Evolutionary conservation across 2,113 vertebrate genomes (phyloP).

Genomic region (Catharus bicknelli): DNA sequence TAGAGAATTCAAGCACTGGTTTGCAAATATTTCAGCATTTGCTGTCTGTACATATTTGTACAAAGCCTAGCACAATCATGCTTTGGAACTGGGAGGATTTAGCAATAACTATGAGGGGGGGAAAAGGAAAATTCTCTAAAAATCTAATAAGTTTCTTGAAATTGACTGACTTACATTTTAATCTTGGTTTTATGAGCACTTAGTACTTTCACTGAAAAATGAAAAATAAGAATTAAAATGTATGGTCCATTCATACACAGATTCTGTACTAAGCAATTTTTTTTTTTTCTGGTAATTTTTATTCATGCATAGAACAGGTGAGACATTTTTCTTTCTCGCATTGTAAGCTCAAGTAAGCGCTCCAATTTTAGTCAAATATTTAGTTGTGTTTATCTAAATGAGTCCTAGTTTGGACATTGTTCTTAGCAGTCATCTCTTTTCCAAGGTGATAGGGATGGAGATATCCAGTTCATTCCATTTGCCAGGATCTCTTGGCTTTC

Average conservation of each 20-base stretch:
- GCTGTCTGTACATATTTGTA: background rate
- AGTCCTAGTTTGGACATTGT: background rate
- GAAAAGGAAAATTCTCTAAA: background rate
- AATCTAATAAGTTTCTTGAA: rapidly evolving
- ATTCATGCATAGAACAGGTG: background rate
- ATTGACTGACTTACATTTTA: background rate
- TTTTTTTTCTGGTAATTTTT: background rate
- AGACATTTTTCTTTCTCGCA: background rate
- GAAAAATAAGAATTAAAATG: background rate
- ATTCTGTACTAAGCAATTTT: background rate
- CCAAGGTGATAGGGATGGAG: background rate
- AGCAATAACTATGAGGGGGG: background rate
- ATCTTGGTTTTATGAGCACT: background rate
- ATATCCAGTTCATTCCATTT: background rate
- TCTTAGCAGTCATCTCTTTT: background rate
- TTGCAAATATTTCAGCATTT: background rate
- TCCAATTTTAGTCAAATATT: background rate
- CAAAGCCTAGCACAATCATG: background rate
- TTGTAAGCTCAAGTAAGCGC: background rate
- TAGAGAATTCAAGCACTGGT: background rate
- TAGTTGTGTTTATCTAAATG: background rate
- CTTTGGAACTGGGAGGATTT: background rate
- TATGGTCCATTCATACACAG: background rate
- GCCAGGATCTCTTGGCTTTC: background rate
- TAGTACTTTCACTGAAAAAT: background rate